phyloP scores from a whole-genome alignment of 2,888 invertebrate genomes.

The Incurvaria masculella region DNA sequence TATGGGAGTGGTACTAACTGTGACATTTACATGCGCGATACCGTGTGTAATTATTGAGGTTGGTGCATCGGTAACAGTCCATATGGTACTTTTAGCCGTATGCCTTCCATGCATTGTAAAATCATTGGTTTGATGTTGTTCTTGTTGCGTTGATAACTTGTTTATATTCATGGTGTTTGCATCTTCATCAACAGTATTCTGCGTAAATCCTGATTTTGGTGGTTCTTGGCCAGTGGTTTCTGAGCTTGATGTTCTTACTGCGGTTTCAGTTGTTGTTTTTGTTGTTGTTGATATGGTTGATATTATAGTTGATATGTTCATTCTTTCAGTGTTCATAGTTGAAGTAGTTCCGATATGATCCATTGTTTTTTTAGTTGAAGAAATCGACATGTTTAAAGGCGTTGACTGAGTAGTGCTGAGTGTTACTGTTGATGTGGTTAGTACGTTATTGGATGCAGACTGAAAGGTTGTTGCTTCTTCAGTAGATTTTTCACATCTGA shows the following conservation, averaged over 20 bases:
- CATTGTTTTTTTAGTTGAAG: no score
- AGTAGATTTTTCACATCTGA: not conserved
- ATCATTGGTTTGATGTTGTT: no score
- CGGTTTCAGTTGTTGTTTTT: conserved; percentile 23
- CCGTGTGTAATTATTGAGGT: conserved; percentile 10
- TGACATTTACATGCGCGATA: no score
- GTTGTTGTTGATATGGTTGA: conserved; percentile 20
- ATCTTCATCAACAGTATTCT: no score
- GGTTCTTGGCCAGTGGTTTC: conserved; percentile 12
- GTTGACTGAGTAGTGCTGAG: not conserved
- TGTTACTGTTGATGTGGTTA: not conserved
- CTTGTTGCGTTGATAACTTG: no score
- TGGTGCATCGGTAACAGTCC: conserved; percentile 9
- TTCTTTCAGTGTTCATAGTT: conserved; percentile 29
- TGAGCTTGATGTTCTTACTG: conserved; percentile 17
- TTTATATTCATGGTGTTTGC: no score
- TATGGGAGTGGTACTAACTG: no score
- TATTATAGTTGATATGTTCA: conserved; percentile 37
- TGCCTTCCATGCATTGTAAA: conserved; percentile 4
- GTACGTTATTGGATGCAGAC: not conserved
- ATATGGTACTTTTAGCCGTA: conserved; percentile 11
- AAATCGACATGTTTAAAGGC: no score
- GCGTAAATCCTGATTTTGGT: no score
- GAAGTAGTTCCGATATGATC: no score
- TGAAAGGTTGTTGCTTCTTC: not conserved